A percentile compares a stretch with the other conserved stretches of the same genome.
phyloP scores from a whole-genome alignment of 2,888 invertebrate species.

The Ectemnius cavifrons region DNA sequence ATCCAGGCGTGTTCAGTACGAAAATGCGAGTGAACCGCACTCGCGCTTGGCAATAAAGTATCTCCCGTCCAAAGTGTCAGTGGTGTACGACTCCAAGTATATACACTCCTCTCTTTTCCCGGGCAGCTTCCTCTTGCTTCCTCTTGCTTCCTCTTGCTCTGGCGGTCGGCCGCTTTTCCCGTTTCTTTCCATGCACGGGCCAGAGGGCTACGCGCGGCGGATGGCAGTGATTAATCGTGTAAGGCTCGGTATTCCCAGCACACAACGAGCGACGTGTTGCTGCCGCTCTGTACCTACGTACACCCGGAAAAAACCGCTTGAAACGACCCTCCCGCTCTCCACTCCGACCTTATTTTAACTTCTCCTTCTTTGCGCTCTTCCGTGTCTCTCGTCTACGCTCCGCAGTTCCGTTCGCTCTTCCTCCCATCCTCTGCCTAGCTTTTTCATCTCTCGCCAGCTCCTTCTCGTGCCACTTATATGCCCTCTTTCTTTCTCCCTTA shows the following conservation, averaged over 20 bases:
- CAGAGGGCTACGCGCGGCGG: slow-evolving; percentile 40
- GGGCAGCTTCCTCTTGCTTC: slow-evolving; percentile 7
- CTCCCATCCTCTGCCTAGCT: slow-evolving; percentile 13
- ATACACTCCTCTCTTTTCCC: slow-evolving; percentile 41
- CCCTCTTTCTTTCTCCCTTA: neutral
- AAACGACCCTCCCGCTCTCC: slow-evolving; percentile 40
- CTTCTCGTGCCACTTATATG: slow-evolving; percentile 12
- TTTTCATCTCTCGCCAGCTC: slow-evolving; percentile 9
- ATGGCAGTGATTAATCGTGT: slow-evolving; percentile 69
- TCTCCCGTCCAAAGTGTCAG: slow-evolving; percentile 64
- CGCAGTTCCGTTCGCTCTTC: slow-evolving; percentile 10
- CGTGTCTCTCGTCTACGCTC: neutral
- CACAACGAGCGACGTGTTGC: slow-evolving; percentile 65
- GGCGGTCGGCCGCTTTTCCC: slow-evolving; percentile 38
- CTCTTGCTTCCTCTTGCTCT: slow-evolving; percentile 28
- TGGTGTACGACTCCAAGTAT: slow-evolving; percentile 61
- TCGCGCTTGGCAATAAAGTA: slow-evolving; percentile 62
- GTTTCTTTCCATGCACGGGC: slow-evolving; percentile 50
- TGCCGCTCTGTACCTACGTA: slow-evolving; percentile 53
- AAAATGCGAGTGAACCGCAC: slow-evolving; percentile 61
- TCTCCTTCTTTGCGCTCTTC: slow-evolving; percentile 8
- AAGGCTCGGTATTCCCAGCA: slow-evolving; percentile 58
- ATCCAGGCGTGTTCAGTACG: slow-evolving; percentile 59
- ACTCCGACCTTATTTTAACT: slow-evolving; percentile 43
- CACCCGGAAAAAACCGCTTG: slow-evolving; percentile 53